Conservation (phyloP, 2,113 vertebrate species). For the Hipposideros armiger region DNA sequence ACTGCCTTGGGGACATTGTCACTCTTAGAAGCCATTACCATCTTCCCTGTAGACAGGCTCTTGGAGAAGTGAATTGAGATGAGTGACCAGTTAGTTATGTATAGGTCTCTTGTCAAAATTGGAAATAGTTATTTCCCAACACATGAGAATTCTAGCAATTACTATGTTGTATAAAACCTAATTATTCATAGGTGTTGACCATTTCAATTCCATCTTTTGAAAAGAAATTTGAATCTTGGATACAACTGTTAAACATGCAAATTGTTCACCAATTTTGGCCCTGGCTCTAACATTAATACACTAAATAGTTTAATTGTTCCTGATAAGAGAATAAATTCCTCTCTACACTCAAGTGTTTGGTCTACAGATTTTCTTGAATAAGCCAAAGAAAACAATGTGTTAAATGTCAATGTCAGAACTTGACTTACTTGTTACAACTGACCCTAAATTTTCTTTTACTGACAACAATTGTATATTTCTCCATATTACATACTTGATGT, state of each 20-base stretch:
- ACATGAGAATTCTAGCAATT: neutral
- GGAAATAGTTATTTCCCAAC: slow-evolving; percentile 30
- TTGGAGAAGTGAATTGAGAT: neutral
- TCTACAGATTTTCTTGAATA: slow-evolving; percentile 27
- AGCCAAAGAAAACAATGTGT: slow-evolving; percentile 36
- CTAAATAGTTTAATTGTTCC: slow-evolving; percentile 42
- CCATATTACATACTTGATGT: neutral
- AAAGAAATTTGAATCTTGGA: slow-evolving; percentile 58
- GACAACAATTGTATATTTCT: neutral
- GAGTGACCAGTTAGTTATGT: neutral
- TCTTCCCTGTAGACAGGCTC: neutral
- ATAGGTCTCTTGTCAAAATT: slow-evolving; percentile 8
- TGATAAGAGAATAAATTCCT: slow-evolving; percentile 28
- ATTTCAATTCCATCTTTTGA: slow-evolving; percentile 34
- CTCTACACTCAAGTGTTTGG: neutral
- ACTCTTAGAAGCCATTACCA: neutral
- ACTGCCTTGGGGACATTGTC: neutral
- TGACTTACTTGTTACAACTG: neutral
- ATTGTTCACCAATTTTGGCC: slow-evolving; percentile 34
- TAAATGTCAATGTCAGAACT: slow-evolving; percentile 22
- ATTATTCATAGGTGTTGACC: slow-evolving; percentile 40
- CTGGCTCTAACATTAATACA: slow-evolving; percentile 37
- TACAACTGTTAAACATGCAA: slow-evolving; percentile 51
- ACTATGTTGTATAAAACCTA: slow-evolving; percentile 34
- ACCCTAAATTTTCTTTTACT: neutral